Conservation (phyloP, 2,888 invertebrate genomes). For the Leptinotarsa tumamoca region DNA sequence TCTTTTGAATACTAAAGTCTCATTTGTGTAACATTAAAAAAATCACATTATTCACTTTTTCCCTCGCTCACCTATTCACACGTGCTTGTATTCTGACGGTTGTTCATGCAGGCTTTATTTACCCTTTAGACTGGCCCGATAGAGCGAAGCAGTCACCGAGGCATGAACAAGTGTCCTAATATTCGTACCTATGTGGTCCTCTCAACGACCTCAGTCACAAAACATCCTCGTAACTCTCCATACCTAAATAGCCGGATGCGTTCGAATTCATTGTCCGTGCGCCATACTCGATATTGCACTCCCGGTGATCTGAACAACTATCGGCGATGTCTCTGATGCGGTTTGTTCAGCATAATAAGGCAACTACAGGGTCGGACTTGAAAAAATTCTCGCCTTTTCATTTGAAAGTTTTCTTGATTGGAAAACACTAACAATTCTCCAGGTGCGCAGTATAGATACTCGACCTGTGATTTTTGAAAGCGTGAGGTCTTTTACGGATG, state of each 20-base stretch:
- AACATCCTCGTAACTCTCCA: constrained; percentile 34
- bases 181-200: constrained; percentile 63
- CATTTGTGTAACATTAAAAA: neutral
- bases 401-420: too few relatives aligned
- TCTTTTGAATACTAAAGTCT: neutral
- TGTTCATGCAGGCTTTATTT: constrained; percentile 15
- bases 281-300: constrained; percentile 31
- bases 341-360: constrained; percentile 17
- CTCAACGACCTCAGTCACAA: constrained; percentile 46
- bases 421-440: too few relatives aligned
- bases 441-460: too few relatives aligned
- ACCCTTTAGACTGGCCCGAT: constrained; percentile 26
- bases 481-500: too few relatives aligned
- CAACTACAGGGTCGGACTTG: neutral
- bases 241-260: constrained; percentile 53
- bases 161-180: constrained; percentile 58
- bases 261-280: constrained; percentile 40
- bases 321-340: constrained; percentile 45
- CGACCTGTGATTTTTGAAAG: too few relatives aligned
- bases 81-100: constrained; percentile 11
- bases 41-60: neutral
- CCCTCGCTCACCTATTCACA: constrained; percentile 10
- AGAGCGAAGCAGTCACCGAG: constrained; percentile 33
- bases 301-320: constrained; percentile 42
- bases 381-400: neutral